These are phyloP conservation scores for Malachius bipustulatus DNA, from an alignment of 2,888 invertebrate species.

Conservation along the genomic window DNA sequence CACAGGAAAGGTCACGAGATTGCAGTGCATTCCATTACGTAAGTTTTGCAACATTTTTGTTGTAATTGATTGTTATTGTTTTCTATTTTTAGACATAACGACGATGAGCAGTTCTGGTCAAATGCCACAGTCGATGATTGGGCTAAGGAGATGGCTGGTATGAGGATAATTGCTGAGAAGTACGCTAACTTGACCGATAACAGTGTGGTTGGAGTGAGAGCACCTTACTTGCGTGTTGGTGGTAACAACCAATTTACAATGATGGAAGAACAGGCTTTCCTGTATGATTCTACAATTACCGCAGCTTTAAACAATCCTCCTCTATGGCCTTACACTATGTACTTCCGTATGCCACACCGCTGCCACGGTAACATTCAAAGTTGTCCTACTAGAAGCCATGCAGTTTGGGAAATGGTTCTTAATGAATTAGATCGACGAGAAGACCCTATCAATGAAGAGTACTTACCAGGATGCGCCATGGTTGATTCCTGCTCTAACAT, in stretches of 20 bases:
- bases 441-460: constrained; percentile 80
- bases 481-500: constrained; percentile 92
- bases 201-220: constrained; percentile 82
- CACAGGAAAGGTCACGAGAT: constrained; percentile 88
- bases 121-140: constrained; percentile 85
- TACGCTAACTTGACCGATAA: constrained; percentile 83
- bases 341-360: constrained; percentile 90
- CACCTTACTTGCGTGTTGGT: constrained; percentile 82
- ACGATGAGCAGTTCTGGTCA: constrained; percentile 87
- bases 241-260: constrained; percentile 95
- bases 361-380: constrained; percentile 88
- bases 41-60: constrained; percentile 37
- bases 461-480: constrained; percentile 85
- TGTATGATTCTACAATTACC: constrained; percentile 91
- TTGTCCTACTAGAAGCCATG: constrained; percentile 84
- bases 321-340: constrained; percentile 97
- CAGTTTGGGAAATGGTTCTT: constrained; percentile 95
- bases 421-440: constrained; percentile 87
- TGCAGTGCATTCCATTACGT: constrained; percentile 88
- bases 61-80: constrained; percentile 9
- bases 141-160: constrained; percentile 92
- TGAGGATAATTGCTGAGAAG: constrained; percentile 82
- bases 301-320: constrained; percentile 84
- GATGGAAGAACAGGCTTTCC: constrained; percentile 93
- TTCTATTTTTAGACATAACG: constrained; percentile 58